Evolutionary conservation across 2,113 vertebrate species (phyloP).

Genomic region (Trinectes maculatus): DNA sequence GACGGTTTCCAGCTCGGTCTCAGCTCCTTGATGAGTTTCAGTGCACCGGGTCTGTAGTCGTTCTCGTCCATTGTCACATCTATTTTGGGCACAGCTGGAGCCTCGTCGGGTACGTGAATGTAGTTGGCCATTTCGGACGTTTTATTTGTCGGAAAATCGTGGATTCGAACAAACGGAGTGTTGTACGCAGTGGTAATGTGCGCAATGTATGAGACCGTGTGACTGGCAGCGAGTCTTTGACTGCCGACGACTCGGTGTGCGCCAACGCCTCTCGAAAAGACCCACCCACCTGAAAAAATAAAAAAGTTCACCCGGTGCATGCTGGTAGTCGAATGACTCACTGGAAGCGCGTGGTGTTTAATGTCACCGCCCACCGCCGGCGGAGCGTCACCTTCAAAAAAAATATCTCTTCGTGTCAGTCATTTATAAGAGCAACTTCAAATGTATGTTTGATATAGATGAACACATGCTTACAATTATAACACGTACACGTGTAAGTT

Average conservation of each 20-base stretch:
- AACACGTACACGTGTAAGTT: neutral
- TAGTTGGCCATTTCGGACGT: conserved; percentile 78
- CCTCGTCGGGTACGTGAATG: conserved; percentile 84
- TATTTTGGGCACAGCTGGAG: conserved; percentile 81
- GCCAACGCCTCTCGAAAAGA: conserved; percentile 70
- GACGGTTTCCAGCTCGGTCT: conserved; percentile 82
- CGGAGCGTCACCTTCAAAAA: neutral
- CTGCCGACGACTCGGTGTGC: neutral
- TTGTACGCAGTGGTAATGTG: neutral
- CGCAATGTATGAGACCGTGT: conserved; percentile 24
- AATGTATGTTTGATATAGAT: too few species aligned
- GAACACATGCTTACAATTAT: too few species aligned
- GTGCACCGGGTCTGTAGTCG: conserved; percentile 78
- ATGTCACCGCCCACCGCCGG: fast-evolving
- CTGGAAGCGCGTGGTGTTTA: conserved; percentile 14
- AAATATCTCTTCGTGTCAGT: too few species aligned
- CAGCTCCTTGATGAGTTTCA: conserved; percentile 79
- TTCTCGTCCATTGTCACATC: conserved; percentile 81
- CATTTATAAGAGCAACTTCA: too few species aligned
- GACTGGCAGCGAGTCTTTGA: neutral
- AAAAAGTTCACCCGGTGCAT: conserved; percentile 21
- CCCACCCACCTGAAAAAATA: conserved; percentile 54
- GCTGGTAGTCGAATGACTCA: conserved; percentile 35
- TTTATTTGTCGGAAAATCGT: neutral
- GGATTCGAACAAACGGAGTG: neutral